Conservation (phyloP, 2,888 invertebrate genomes). For the Globia sparganii region DNA sequence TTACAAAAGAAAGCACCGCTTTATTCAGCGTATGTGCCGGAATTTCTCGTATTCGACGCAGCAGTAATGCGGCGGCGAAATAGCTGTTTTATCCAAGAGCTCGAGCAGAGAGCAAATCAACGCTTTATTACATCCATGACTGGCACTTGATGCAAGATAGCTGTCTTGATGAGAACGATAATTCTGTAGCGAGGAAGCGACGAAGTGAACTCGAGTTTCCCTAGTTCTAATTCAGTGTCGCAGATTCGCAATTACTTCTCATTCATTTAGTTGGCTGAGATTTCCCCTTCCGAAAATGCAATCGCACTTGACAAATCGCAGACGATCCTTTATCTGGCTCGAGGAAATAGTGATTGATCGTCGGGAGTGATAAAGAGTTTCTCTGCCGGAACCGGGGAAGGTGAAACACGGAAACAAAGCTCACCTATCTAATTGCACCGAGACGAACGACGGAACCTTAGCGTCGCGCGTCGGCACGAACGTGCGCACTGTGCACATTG, state of each 20-base stretch:
- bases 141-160: slow-evolving; percentile 69
- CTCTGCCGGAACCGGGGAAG: slow-evolving; percentile 74
- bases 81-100: slow-evolving; percentile 67
- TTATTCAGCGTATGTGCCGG: slow-evolving; percentile 56
- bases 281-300: slow-evolving; percentile 72
- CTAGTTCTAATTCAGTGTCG: slow-evolving; percentile 67
- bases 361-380: slow-evolving; percentile 75
- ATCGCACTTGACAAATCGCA: slow-evolving; percentile 74
- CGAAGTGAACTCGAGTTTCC: slow-evolving; percentile 67
- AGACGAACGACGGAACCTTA: slow-evolving; percentile 72
- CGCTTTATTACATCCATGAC: slow-evolving; percentile 66
- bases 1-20: slow-evolving; percentile 65
- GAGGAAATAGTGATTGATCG: slow-evolving; percentile 78
- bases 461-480: slow-evolving; percentile 68
- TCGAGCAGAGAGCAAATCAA: slow-evolving; percentile 68
- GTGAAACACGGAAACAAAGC: slow-evolving; percentile 79
- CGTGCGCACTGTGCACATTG: slow-evolving; percentile 74
- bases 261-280: slow-evolving; percentile 70
- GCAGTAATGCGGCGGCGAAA: slow-evolving; percentile 66
- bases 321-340: slow-evolving; percentile 70
- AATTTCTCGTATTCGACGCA: slow-evolving; percentile 63
- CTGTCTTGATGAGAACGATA: slow-evolving; percentile 72
- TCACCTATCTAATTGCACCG: slow-evolving; percentile 80
- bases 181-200: slow-evolving; percentile 68
- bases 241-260: slow-evolving; percentile 72